phyloP scores from a whole-genome alignment of 2,113 vertebrate genomes.

The Geothlypis trichas region DNA sequence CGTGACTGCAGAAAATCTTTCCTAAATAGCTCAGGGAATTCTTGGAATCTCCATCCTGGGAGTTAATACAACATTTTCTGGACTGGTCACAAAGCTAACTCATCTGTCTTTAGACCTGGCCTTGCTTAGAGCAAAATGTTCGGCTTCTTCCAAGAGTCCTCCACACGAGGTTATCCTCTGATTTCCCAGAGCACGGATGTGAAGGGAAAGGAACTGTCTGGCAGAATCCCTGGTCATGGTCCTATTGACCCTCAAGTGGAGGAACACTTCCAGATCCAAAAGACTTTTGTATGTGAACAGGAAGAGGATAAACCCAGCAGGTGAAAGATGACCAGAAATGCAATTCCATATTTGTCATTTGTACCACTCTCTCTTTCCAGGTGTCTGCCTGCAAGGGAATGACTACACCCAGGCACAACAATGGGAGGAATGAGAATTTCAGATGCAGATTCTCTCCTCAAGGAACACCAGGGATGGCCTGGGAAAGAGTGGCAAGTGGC shows the following conservation, averaged over 20 bases:
- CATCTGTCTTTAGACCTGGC: neutral
- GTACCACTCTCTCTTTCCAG: neutral
- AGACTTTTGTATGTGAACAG: neutral
- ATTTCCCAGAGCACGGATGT: neutral
- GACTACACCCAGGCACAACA: neutral
- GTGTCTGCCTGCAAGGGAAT: neutral
- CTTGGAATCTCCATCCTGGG: neutral
- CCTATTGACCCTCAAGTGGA: fast-evolving
- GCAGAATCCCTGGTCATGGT: neutral
- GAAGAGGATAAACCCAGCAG: neutral
- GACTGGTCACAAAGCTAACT: neutral
- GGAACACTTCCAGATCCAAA: neutral
- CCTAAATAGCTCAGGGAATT: neutral
- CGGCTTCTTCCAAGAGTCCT: neutral
- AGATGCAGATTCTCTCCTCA: neutral
- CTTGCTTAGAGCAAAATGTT: neutral
- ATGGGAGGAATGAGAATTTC: neutral
- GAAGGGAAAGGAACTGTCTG: neutral
- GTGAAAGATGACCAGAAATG: neutral
- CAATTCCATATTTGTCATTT: neutral
- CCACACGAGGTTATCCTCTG: fast-evolving
- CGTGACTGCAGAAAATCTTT: neutral
- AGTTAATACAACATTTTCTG: neutral
- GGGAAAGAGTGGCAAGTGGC: neutral
- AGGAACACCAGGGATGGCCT: neutral